Percentiles rank a stretch among this genome's conserved stretches.
Evolutionary conservation across 2,113 vertebrate species (phyloP).

Genomic region (Scalopus aquaticus): DNA sequence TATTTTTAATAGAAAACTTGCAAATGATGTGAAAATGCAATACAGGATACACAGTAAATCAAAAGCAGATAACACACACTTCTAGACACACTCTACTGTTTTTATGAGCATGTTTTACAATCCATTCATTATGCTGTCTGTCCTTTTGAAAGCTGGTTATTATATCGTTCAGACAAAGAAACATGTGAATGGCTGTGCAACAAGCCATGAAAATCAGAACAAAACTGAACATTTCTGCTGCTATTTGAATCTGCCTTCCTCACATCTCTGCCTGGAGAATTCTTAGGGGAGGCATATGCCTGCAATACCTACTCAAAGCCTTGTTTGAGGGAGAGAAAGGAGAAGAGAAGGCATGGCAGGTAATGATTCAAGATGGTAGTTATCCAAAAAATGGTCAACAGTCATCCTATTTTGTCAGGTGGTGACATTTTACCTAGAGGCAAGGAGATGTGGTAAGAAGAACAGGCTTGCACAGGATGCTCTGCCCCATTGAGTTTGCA

Average conservation of each 20-base stretch:
- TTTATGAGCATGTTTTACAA: constrained; percentile 86
- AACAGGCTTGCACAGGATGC: neutral
- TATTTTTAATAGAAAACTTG: constrained; percentile 84
- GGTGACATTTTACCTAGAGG: neutral
- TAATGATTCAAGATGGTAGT: neutral
- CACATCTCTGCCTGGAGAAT: constrained; percentile 30
- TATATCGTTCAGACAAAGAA: constrained; percentile 83
- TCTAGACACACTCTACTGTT: constrained; percentile 84
- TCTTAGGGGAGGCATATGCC: neutral
- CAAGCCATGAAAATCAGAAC: constrained; percentile 83
- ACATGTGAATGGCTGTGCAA: constrained; percentile 82
- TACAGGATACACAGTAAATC: constrained; percentile 80
- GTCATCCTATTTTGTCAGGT: neutral
- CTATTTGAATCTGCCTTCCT: constrained; percentile 63
- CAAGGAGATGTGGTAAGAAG: neutral
- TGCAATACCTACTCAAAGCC: constrained; percentile 29
- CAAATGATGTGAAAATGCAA: constrained; percentile 83
- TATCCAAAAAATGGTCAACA: neutral
- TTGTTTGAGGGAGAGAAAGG: neutral
- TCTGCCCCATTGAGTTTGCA: neutral
- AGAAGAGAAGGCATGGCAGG: neutral
- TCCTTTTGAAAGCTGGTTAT: constrained; percentile 87
- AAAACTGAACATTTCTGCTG: constrained; percentile 65
- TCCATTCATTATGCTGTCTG: constrained; percentile 87
- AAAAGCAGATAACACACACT: constrained; percentile 83